phyloP scores from a whole-genome alignment of 2,888 invertebrate species.

The Tromatobia lineatoria region DNA sequence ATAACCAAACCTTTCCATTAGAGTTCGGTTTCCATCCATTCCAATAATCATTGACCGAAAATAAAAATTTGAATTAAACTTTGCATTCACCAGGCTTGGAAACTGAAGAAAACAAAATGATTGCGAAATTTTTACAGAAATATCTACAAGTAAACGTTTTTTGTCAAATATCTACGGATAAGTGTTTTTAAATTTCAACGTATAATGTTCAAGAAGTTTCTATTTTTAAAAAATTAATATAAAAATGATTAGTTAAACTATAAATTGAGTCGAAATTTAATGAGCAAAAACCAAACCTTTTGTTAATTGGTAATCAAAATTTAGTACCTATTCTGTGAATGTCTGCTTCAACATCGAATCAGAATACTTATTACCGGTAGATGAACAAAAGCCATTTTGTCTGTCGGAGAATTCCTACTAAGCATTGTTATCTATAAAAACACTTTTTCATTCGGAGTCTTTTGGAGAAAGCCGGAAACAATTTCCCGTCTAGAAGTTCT shows the following conservation, averaged over 20 bases:
- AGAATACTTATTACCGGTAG: no score
- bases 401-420: not conserved
- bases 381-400: not conserved
- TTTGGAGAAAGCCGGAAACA: not conserved
- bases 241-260: not conserved
- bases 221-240: no score
- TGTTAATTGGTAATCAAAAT: no score
- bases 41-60: not conserved
- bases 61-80: not conserved
- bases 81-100: not conserved
- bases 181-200: no score
- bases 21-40: not conserved
- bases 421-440: not conserved
- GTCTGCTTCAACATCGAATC: no score
- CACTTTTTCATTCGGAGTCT: not conserved
- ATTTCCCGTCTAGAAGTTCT: not conserved
- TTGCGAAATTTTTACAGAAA: no score
- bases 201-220: no score
- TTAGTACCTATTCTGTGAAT: no score
- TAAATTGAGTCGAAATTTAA: not conserved
- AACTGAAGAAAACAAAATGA: not conserved
- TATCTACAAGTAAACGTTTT: no score
- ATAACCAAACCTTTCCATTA: no score
- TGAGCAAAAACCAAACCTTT: no score
- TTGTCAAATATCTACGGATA: no score